Base-by-base conservation (phyloP, 2,888 invertebrate genomes). In the Lissonota sp. region DNA sequence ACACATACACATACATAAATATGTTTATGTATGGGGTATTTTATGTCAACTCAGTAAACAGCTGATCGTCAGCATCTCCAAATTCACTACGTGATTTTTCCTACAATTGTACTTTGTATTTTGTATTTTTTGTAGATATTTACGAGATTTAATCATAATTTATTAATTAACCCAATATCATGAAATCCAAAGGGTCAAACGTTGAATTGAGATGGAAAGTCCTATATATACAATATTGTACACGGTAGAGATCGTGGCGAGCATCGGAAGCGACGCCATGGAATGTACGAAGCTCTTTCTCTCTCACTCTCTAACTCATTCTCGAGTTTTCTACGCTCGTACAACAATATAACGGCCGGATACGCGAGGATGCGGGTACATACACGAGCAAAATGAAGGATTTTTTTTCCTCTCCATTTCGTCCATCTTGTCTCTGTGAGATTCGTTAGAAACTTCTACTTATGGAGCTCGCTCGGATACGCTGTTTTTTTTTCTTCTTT, bases 181-280 rank as follows among this genome's bases (percentile, higher is more conserved):
- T 3, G 26, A 26, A 26, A 26, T 26, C 26, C 26, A 26, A 26
- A 3, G 3, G 26, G 26, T 26, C 26, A 26, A 26, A 26, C 26
- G 3, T 26, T 26, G 26, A 26, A 3, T 26, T 26, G 26, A 26
- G 26, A 26, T 26, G 26, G 26, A 26, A 3, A 26, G 26, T 26
- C 26, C 64, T 73, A 72, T 67, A 76, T 66, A 62, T 66, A 73
- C 51, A 72, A 58, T 44, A 16, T 40, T 69, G 63, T 60, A 72
- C 63, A 62, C 37, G 69, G 40, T n/a, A 58, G 62, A 64, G 66
- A 71, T 71, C 67, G 80, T 71, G 51, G 37, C 51, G 46, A 58
- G 64, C 71, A 73, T 79, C 82, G 79, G 79, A 79, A 77, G 72
- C 79, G 67, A 77, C 76, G 67, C 72, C 72, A 62, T 49, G 82